These are phyloP conservation scores for Drosophila hamatofila DNA, from an alignment of 2,888 invertebrate species.

Conservation along the genomic window DNA sequence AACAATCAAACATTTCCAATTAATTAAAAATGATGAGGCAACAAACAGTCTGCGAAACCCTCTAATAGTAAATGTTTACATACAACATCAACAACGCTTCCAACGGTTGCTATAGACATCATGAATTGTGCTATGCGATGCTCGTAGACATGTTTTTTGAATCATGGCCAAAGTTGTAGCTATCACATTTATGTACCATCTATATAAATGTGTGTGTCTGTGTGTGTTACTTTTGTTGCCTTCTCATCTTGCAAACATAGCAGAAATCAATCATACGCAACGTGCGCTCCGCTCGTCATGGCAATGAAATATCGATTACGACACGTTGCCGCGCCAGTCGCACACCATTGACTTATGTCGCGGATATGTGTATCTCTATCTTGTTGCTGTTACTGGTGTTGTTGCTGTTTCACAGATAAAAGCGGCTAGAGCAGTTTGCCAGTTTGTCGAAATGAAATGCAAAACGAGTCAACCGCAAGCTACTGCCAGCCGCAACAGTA, in stretches of 20 bases:
- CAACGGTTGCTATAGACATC: slow-evolving; percentile 43
- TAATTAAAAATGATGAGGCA: slow-evolving; percentile 42
- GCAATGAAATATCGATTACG: slow-evolving; percentile 79
- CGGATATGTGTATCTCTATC: slow-evolving; percentile 48
- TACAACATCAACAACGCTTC: slow-evolving; percentile 26
- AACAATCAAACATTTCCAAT: slow-evolving; percentile 17
- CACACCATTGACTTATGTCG: slow-evolving; percentile 56
- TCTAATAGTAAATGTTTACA: slow-evolving; percentile 13
- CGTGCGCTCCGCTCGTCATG: slow-evolving; percentile 63
- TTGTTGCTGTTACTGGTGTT: slow-evolving; percentile 8
- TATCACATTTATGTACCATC: slow-evolving; percentile 22
- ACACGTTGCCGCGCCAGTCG: slow-evolving; percentile 56
- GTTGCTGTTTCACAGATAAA: slow-evolving; percentile 30
- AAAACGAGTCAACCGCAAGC: slow-evolving; percentile 67
- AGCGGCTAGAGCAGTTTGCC: slow-evolving; percentile 36
- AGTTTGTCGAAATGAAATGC: slow-evolving; percentile 61
- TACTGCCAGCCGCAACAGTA: slow-evolving; percentile 17
- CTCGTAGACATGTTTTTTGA: slow-evolving; percentile 28
- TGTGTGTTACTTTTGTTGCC: slow-evolving; percentile 32
- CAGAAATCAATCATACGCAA: slow-evolving; percentile 78
- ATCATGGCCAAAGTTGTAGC: slow-evolving; percentile 40
- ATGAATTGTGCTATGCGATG: slow-evolving; percentile 24
- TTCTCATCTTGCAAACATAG: slow-evolving; percentile 30
- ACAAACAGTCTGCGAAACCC: slow-evolving; percentile 7
- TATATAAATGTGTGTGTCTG: slow-evolving; percentile 8